These are phyloP conservation scores for Botrylloides violaceus DNA, from an alignment of 23 tunicate genomes.

Conservation along the genomic window DNA sequence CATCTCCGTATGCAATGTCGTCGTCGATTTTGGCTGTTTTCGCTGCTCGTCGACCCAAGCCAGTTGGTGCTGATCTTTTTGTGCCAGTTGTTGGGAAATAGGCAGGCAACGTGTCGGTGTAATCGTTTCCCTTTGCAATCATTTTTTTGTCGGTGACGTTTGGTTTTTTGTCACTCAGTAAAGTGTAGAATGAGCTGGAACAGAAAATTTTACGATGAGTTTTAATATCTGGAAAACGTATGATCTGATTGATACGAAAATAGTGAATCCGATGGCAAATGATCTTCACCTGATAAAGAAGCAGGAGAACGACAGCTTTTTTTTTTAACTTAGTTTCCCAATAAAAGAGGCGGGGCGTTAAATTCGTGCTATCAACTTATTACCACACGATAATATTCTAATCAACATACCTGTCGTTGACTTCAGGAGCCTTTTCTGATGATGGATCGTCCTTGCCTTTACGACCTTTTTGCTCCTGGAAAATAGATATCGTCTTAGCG, in stretches of 20 bases:
- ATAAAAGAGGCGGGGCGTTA: too few species aligned
- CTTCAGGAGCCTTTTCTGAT: background rate
- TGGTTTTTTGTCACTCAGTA: background rate
- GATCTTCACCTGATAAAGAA: too few species aligned
- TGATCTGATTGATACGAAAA: too few species aligned
- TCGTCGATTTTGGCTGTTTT: constrained; percentile 4
- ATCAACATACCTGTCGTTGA: background rate
- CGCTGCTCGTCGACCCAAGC: background rate
- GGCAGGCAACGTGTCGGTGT: background rate
- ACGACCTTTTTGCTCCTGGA: constrained; percentile 15
- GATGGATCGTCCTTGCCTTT: constrained; percentile 14
- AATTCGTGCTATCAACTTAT: too few species aligned
- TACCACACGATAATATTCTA: too few species aligned
- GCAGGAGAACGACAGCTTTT: too few species aligned
- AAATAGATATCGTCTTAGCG: too few species aligned
- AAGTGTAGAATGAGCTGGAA: background rate
- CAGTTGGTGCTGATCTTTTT: background rate
- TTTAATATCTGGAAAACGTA: too few species aligned
- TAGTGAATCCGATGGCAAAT: too few species aligned
- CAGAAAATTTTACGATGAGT: too few species aligned
- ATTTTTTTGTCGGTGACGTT: constrained; percentile 2
- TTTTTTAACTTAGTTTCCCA: too few species aligned
- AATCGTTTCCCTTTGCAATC: constrained; percentile 5
- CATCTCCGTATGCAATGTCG: background rate
- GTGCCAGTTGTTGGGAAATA: background rate